These are phyloP conservation scores for Betta splendens DNA, from an alignment of 2,797 vertebrate genomes.

Conservation along the genomic window DNA sequence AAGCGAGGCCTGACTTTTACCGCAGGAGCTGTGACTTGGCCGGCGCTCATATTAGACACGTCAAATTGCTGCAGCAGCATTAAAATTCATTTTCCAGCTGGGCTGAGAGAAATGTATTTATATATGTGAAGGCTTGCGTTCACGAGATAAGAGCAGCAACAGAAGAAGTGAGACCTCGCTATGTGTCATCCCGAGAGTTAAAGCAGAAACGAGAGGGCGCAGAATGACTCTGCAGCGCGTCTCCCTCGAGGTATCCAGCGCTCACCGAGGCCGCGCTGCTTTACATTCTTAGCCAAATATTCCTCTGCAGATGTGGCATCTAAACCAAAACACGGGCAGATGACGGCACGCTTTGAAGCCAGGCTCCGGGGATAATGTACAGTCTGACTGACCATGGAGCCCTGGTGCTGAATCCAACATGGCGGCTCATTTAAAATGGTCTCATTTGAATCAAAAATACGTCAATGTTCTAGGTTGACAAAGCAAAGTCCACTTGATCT, in stretches of 20 bases:
- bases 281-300: constrained; percentile 19
- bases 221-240: constrained; percentile 34
- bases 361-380: neutral
- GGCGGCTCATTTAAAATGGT: neutral
- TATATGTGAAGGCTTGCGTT: constrained; percentile 12
- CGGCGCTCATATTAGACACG: constrained; percentile 1
- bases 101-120: neutral
- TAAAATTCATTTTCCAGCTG: neutral
- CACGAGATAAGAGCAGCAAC: constrained; percentile 21
- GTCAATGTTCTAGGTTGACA: neutral
- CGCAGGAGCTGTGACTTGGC: too few species aligned
- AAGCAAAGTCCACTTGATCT: neutral
- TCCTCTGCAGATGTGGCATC: neutral
- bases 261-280: neutral
- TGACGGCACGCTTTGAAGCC: neutral
- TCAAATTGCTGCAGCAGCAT: neutral
- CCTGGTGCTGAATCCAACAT: neutral
- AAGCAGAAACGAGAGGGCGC: constrained; percentile 34
- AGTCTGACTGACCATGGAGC: neutral
- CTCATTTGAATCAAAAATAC: neutral
- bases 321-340: neutral
- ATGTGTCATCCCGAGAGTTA: constrained; percentile 40
- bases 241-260: constrained; percentile 15
- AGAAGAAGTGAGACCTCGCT: constrained; percentile 41
- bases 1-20: neutral